Percentiles rank a stretch among this genome's conserved stretches.
phyloP scores from a whole-genome alignment of 2,888 invertebrate species.

The Coenonympha glycerion region DNA sequence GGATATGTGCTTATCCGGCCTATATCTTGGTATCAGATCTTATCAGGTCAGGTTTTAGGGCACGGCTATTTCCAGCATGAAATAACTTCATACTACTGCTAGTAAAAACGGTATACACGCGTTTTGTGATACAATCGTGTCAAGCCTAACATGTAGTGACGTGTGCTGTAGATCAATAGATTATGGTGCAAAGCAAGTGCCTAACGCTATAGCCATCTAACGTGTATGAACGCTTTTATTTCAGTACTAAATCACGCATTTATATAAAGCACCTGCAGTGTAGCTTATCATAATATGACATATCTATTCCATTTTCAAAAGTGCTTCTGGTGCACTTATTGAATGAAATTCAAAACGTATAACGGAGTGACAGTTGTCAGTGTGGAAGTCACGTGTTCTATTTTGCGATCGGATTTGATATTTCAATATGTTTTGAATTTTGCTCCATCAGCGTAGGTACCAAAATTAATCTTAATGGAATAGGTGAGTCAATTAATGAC shows the following conservation, averaged over 20 bases:
- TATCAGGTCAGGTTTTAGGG: neutral
- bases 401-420: too few species aligned
- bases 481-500: too few species aligned
- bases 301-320: too few species aligned
- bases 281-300: too few species aligned
- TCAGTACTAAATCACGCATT: neutral
- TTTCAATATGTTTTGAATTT: too few species aligned
- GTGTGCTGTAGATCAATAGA: conserved; percentile 20
- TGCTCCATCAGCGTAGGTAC: too few species aligned
- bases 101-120: neutral
- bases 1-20: too few species aligned
- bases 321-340: too few species aligned
- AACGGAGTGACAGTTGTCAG: too few species aligned
- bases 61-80: neutral
- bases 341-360: too few species aligned
- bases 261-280: neutral
- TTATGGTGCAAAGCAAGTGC: conserved; percentile 14
- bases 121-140: neutral
- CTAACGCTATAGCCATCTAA: neutral
- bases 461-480: too few species aligned
- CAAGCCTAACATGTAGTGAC: conserved; percentile 11
- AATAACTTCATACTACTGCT: neutral
- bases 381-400: too few species aligned
- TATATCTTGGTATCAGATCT: neutral
- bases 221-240: neutral